Conservation (phyloP, 2,113 vertebrate genomes). For the Pedetes capensis region DNA sequence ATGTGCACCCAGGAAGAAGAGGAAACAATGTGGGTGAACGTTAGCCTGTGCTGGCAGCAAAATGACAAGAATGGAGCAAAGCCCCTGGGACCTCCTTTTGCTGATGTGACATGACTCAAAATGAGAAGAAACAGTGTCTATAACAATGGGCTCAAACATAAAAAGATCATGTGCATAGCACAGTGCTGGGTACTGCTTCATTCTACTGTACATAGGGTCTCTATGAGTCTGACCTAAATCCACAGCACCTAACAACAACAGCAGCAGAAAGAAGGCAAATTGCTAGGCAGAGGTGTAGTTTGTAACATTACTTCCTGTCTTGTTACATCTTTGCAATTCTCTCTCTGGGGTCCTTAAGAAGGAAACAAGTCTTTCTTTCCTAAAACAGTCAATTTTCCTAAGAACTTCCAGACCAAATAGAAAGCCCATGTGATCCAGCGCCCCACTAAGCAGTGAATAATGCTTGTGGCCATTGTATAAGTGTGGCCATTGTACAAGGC, state of each 20-base stretch:
- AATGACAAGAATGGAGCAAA: too few relatives aligned
- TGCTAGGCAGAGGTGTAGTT: not conserved
- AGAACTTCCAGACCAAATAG: not conserved
- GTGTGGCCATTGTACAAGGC: too few relatives aligned
- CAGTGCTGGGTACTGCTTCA: too few relatives aligned
- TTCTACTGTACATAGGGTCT: too few relatives aligned
- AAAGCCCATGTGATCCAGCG: not conserved
- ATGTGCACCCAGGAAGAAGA: not conserved
- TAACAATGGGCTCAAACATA: too few relatives aligned
- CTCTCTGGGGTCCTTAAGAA: not conserved
- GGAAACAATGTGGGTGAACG: not conserved
- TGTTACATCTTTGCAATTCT: not conserved
- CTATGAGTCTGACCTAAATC: too few relatives aligned
- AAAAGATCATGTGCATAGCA: too few relatives aligned
- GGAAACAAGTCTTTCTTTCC: not conserved
- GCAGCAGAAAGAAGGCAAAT: not conserved
- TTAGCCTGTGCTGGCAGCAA: not conserved
- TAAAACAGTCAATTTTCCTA: not conserved
- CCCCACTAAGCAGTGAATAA: not conserved
- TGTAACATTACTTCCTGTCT: not conserved
- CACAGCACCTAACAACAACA: too few relatives aligned
- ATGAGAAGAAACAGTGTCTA: too few relatives aligned
- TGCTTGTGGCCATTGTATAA: not conserved
- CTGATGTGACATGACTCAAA: too few relatives aligned
- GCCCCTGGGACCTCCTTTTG: too few relatives aligned